These are phyloP conservation scores for Cygnus olor DNA, from an alignment of 2,797 vertebrate genomes.

Conservation along the genomic window DNA sequence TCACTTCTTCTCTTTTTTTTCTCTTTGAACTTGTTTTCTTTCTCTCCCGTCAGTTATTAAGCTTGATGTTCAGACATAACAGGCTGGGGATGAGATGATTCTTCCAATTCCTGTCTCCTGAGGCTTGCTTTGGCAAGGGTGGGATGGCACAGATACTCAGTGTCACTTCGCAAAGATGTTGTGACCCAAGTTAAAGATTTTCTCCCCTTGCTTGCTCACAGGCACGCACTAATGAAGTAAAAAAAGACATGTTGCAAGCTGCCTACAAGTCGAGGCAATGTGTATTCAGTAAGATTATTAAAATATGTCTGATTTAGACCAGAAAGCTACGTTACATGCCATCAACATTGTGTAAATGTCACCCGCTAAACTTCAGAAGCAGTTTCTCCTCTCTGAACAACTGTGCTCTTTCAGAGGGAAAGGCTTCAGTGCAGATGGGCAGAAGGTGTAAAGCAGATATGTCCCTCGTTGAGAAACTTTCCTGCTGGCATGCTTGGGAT, in stretches of 20 bases:
- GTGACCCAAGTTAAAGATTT: not conserved
- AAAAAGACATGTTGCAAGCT: not conserved
- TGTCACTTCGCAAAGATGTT: not conserved
- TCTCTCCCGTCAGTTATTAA: not conserved
- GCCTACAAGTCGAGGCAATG: not conserved
- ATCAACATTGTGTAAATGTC: not conserved
- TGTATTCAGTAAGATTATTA: accelerated
- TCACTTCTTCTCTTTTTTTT: not conserved
- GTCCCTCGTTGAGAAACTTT: not conserved
- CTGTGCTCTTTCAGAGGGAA: not conserved
- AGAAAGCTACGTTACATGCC: not conserved
- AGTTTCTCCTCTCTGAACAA: not conserved
- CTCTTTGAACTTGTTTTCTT: not conserved
- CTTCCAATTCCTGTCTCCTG: not conserved
- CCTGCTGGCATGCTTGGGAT: not conserved
- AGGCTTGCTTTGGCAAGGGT: not conserved
- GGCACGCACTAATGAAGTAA: not conserved
- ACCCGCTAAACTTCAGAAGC: not conserved
- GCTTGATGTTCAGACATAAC: accelerated
- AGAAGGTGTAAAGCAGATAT: not conserved
- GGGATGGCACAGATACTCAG: accelerated
- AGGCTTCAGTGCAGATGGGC: not conserved
- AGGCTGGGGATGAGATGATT: not conserved
- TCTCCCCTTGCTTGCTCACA: not conserved
- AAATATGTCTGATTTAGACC: not conserved